Evolutionary conservation across 1,140 invertebrate species (phyloP).

Genomic region (Halesus radiatus): DNA sequence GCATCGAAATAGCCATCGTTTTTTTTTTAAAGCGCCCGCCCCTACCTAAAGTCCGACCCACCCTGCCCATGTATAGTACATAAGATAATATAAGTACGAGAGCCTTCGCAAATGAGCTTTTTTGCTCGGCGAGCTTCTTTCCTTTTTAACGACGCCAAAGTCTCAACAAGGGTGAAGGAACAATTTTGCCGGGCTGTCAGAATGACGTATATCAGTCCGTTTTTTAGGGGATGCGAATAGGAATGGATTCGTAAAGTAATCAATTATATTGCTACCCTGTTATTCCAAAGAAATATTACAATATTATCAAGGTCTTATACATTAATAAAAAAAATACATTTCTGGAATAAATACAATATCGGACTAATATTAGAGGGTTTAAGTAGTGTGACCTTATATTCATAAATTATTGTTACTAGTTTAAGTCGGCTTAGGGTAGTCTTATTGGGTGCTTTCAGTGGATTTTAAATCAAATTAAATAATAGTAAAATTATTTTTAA

Average conservation of each 20-base stretch:
- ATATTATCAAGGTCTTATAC: not conserved
- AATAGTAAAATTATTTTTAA: too few relatives aligned
- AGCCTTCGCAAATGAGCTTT: constrained; percentile 56
- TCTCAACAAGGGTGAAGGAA: constrained; percentile 27
- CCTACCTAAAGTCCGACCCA: too few relatives aligned
- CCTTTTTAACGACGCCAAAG: constrained; percentile 38
- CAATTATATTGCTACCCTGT: constrained; percentile 26
- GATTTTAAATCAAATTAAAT: too few relatives aligned
- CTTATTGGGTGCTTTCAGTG: too few relatives aligned
- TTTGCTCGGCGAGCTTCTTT: constrained; percentile 40
- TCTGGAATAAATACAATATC: not conserved
- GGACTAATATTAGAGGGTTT: too few relatives aligned
- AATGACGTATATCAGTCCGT: constrained; percentile 41
- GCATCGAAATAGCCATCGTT: too few relatives aligned
- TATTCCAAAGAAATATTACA: constrained; percentile 9
- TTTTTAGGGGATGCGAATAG: constrained; percentile 9
- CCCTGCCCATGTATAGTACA: too few relatives aligned
- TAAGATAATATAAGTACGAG: not conserved
- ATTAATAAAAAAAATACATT: not conserved
- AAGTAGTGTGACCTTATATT: too few relatives aligned
- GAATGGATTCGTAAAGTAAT: constrained; percentile 23
- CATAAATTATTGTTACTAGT: too few relatives aligned
- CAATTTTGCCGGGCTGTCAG: constrained; percentile 40
- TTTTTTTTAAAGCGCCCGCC: too few relatives aligned
- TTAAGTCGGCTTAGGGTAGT: too few relatives aligned